Base-by-base conservation (phyloP, 1,140 invertebrate species). In the Euura saliciscinereae region DNA sequence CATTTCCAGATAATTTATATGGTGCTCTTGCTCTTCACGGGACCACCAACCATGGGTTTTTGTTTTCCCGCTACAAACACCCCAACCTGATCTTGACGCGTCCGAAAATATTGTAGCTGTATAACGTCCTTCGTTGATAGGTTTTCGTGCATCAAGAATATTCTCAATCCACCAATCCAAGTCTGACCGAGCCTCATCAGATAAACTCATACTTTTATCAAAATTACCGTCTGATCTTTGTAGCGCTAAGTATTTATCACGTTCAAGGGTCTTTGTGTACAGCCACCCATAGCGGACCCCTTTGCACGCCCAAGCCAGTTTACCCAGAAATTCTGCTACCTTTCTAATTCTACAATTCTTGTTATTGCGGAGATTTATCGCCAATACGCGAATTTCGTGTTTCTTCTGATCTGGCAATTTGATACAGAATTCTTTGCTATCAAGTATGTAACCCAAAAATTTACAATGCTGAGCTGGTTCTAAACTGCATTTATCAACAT, bases 71-170 rank as follows among this genome's bases (percentile, higher is more conserved):
- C 70, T 69, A 6, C n/a, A 44, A 6, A 70, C 72, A 11, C 73
- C 75, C 75, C 70, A 74, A 13, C 72, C 73, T 4, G 67, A 51
- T 67, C 28, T 10, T 42, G 75, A 74, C 2, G 70, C 73, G 45
- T 74, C 70, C 51, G 59, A 51, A 72, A 69, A 74, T 28, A 74
- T 76, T 44, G 45, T 70, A 6, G 59, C 43, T 43, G 67, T 43
- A 51, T 68, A 5, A 4, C 6, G 10, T n/a, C 28, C 68, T 6
- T 43, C 43, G 6, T 43, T 43, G 2, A 69, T 69, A 6, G 42
- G 7, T 1, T 28, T 43, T 6, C 6, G 7, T 8, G 45, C 44
- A 44, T 7, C 8, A 7, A 6, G 7, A 44, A 74, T 64, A 28
- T 71, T 71, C 11, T 28, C 28, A 6, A 13, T 69, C 71, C 68